These are phyloP conservation scores for Crotophaga sulcirostris DNA, from an alignment of 2,113 vertebrate species.

Conservation along the genomic window DNA sequence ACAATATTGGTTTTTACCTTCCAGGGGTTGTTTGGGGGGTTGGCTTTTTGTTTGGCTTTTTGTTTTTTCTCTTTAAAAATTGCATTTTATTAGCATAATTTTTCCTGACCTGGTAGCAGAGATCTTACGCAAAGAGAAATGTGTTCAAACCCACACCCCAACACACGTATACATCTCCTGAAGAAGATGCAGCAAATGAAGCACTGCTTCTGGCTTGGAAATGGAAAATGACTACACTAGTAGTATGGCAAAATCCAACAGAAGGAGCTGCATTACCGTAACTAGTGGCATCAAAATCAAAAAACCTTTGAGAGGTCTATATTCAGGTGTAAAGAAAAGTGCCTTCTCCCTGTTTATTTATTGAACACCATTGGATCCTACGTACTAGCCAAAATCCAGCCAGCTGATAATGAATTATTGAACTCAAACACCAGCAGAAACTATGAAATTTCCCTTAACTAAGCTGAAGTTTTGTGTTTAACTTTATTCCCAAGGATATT, in stretches of 20 bases:
- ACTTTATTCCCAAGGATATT: background rate
- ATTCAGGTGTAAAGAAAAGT: background rate
- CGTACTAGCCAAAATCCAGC: background rate
- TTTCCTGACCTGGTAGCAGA: background rate
- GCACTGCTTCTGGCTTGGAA: background rate
- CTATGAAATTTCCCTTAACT: background rate
- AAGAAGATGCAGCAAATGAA: background rate
- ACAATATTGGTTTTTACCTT: background rate
- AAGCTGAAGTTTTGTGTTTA: background rate
- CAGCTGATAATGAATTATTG: background rate
- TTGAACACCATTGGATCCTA: background rate
- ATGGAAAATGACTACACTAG: background rate
- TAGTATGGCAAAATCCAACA: background rate
- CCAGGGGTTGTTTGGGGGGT: background rate
- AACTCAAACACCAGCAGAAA: background rate
- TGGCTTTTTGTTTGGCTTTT: background rate
- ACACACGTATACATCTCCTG: background rate
- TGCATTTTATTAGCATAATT: background rate
- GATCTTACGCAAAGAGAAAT: background rate
- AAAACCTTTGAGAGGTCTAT: background rate
- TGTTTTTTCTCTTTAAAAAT: background rate
- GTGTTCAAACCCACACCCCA: background rate
- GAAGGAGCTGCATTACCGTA: background rate
- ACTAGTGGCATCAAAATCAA: background rate
- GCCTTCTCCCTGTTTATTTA: background rate